Conservation (phyloP, 2,113 vertebrate species). For the Pavo muticus region DNA sequence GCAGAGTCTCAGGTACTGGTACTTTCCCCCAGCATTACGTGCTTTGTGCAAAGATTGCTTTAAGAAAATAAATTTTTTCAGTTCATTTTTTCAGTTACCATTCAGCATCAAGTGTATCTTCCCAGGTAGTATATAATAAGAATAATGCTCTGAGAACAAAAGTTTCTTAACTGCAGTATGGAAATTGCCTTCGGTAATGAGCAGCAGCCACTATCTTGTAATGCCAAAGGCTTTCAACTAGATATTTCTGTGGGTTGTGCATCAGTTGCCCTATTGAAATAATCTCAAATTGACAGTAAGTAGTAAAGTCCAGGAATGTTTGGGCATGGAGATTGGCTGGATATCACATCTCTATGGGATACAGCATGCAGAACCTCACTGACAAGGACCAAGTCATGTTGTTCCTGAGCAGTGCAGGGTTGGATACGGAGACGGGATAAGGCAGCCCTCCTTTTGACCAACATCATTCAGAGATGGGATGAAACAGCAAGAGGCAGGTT, state of each 20-base stretch:
- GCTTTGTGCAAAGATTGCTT: background rate
- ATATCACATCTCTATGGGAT: background rate
- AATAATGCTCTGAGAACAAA: background rate
- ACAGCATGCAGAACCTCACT: background rate
- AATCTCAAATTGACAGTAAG: background rate
- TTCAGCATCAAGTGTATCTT: background rate
- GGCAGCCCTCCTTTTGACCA: background rate
- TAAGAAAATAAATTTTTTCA: background rate
- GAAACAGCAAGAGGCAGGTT: background rate
- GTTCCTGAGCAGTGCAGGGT: background rate
- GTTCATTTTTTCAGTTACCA: background rate
- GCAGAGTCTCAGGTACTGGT: background rate
- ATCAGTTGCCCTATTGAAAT: background rate
- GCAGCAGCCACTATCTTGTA: accelerated
- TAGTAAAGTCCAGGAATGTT: background rate
- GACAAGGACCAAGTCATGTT: too few relatives aligned
- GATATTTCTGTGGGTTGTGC: background rate
- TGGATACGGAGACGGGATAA: background rate
- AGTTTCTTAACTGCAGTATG: background rate
- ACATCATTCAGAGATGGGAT: background rate
- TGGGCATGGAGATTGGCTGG: background rate
- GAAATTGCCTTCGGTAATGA: background rate
- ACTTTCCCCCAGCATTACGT: background rate
- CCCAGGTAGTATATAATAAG: background rate
- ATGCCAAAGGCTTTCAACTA: background rate